Conservation (phyloP, 1,140 invertebrate species). For the Bicyclus anynana region DNA sequence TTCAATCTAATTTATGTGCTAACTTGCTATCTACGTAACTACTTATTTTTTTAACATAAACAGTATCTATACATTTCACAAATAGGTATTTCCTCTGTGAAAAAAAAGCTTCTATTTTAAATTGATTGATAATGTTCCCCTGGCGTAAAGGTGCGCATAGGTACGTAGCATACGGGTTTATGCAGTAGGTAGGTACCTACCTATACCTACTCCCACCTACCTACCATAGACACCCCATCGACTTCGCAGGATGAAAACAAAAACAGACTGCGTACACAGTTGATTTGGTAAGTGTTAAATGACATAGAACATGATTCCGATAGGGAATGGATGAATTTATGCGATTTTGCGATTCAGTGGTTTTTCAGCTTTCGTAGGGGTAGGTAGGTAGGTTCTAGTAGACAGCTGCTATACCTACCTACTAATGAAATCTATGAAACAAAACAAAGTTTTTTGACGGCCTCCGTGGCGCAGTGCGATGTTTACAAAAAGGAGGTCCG, state of each 20-base stretch:
- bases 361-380: background rate
- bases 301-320: slow-evolving; percentile 1
- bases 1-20: too few species aligned
- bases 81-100: slow-evolving; percentile 2
- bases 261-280: slow-evolving; percentile 6
- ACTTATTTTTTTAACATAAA: too few species aligned
- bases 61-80: slow-evolving; percentile 1
- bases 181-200: background rate
- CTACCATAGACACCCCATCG: background rate
- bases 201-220: too few species aligned
- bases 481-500: too few species aligned
- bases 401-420: too few species aligned
- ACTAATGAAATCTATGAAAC: too few species aligned
- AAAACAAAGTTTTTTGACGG: too few species aligned
- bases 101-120: slow-evolving; percentile 16
- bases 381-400: background rate
- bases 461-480: too few species aligned
- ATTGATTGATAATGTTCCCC: slow-evolving; percentile 18
- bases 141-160: too few species aligned
- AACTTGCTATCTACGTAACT: too few species aligned
- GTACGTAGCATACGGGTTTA: background rate
- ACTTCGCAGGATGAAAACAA: background rate
- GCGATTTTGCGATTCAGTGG: background rate
- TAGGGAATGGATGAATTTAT: background rate
- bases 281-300: slow-evolving; percentile 9